A percentile compares a stretch with the other conserved stretches of the same genome.
phyloP scores from a whole-genome alignment of 2,113 vertebrate genomes.

The Lasiurus cinereus region DNA sequence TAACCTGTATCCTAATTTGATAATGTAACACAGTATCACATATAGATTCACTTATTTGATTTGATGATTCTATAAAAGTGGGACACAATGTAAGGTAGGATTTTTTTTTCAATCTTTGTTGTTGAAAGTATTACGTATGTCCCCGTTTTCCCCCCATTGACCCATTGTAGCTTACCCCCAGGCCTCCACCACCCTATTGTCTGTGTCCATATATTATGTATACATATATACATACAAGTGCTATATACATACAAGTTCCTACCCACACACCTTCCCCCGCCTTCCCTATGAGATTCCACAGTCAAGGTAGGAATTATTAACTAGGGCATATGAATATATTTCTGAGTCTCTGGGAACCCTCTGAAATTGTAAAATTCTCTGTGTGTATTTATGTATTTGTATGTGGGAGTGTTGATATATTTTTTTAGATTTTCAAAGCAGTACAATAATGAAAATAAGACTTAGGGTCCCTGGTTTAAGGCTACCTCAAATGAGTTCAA shows the following conservation, averaged over 20 bases:
- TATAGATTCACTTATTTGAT: conserved; percentile 46
- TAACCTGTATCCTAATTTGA: conserved; percentile 48
- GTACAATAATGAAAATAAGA: not conserved
- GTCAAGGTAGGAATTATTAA: not conserved
- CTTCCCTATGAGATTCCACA: too few species aligned
- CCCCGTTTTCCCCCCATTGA: too few species aligned
- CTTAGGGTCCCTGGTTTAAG: not conserved
- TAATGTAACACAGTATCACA: not conserved
- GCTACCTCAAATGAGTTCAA: conserved; percentile 1
- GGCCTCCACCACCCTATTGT: too few species aligned
- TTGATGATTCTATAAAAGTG: conserved; percentile 55
- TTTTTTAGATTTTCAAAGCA: conserved; percentile 54
- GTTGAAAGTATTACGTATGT: too few species aligned
- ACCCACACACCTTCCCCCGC: too few species aligned
- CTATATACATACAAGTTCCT: too few species aligned
- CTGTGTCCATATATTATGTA: too few species aligned
- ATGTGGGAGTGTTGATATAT: not conserved
- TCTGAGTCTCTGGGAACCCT: conserved; percentile 27
- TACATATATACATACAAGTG: too few species aligned
- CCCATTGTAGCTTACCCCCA: too few species aligned
- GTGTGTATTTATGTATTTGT: not conserved
- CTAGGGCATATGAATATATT: not conserved
- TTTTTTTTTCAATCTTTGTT: too few species aligned
- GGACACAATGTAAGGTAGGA: not conserved
- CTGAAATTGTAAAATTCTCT: conserved; percentile 41